Evolutionary conservation across 2,113 vertebrate genomes (phyloP).

Genomic region (Sander vitreus): DNA sequence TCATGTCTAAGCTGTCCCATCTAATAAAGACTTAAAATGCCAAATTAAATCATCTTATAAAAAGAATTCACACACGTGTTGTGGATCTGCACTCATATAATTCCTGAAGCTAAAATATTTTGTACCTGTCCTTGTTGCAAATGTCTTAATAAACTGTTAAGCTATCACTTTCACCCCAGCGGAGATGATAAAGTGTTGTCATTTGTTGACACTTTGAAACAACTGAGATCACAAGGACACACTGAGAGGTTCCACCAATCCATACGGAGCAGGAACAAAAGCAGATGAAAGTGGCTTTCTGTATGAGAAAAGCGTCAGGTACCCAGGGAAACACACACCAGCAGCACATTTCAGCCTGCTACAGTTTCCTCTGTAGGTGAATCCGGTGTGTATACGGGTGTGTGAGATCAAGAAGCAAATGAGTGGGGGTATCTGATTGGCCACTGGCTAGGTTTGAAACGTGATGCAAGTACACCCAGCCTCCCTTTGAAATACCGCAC

Average conservation of each 20-base stretch:
- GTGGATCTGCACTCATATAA: neutral
- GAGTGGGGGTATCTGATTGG: constrained; percentile 75
- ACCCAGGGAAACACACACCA: constrained; percentile 63
- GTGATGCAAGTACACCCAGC: constrained; percentile 72
- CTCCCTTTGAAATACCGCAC: constrained; percentile 74
- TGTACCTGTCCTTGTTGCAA: neutral
- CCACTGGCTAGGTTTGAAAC: constrained; percentile 68
- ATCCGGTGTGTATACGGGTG: constrained; percentile 5
- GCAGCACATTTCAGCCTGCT: constrained; percentile 56
- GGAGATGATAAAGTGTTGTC: constrained; percentile 10
- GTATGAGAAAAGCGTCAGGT: constrained; percentile 57
- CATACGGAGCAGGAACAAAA: constrained; percentile 36
- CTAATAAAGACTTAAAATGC: no score
- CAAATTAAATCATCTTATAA: no score
- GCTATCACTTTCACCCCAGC: neutral
- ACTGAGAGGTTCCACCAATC: constrained; percentile 37
- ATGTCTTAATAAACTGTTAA: neutral
- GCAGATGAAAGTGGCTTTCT: constrained; percentile 70
- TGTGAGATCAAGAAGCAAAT: constrained; percentile 43
- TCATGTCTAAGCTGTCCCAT: no score
- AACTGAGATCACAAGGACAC: constrained; percentile 31
- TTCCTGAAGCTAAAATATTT: neutral
- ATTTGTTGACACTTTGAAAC: constrained; percentile 44
- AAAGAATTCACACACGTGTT: no score
- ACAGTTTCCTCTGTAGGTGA: constrained; percentile 70